Conservation (phyloP, 2,113 vertebrate species). For the Seriola dumerili region DNA sequence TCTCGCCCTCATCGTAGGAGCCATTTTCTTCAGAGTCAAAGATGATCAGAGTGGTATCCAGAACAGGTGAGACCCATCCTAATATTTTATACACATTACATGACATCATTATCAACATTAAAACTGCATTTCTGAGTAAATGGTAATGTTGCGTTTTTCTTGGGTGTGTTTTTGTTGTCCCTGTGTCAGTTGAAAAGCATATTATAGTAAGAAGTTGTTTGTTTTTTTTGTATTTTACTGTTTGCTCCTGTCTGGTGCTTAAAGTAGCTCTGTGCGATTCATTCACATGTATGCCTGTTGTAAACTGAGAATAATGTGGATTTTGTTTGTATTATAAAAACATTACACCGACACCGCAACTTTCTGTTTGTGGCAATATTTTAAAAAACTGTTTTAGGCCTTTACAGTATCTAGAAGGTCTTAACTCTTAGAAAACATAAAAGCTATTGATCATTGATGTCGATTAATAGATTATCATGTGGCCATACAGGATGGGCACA, state of each 20-base stretch:
- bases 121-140: too few species aligned
- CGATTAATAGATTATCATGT: neutral
- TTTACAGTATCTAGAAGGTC: neutral
- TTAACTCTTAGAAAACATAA: neutral
- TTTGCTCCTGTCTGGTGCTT: too few species aligned
- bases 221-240: too few species aligned
- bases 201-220: too few species aligned
- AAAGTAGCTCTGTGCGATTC: neutral
- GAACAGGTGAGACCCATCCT: constrained; percentile 86
- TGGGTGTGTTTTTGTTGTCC: too few species aligned
- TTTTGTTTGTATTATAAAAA: neutral
- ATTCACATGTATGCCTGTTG: neutral
- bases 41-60: constrained; percentile 88
- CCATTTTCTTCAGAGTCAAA: constrained; percentile 89
- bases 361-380: too few species aligned
- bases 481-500: too few species aligned
- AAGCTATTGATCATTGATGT: neutral
- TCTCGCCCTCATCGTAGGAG: constrained; percentile 89
- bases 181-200: too few species aligned
- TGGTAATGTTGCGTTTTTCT: too few species aligned
- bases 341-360: too few species aligned
- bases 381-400: neutral
- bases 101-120: neutral
- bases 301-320: neutral
- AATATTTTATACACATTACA: neutral